Evolutionary conservation across 1,140 invertebrate genomes (phyloP), one percentile per base, ranked within the genome.

Genomic region (Drosophila chauvacae): DNA sequence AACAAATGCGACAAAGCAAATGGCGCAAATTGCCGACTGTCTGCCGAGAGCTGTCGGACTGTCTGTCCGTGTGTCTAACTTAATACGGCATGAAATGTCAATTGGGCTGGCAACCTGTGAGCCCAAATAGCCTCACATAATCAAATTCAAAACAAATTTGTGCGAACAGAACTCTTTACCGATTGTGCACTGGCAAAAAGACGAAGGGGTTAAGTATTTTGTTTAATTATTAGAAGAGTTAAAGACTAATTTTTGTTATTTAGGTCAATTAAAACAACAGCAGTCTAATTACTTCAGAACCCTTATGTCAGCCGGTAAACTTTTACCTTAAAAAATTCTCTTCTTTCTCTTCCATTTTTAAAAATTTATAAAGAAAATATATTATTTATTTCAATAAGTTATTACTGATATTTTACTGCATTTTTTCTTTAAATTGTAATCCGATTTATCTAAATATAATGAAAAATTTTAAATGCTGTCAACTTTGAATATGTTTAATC

Each of bases 91-190:
- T 88, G 81, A 88, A 88, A 88, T 88, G 84, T 88, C 85, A 88
- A 88, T 88, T 88, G 84, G 84, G 75, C 69, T 66, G 64, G 71
- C 81, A 83, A 83, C 81, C 81, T 82, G 76, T 72, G 71, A 66
- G 69, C 66, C 64, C 64, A 69, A 73, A 80, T 69, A 70, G 56
- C 72, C 77, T 71, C 65, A 81, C 45, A 77, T 81, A 90, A 88
- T 88, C 81, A 90, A 88, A 88, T 84, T 90, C 84, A 84, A 88
- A 90, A 88, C 84, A 88, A 88, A 88, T 88, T 88, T 87, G 83
- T 83, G 83, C 83, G 51, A 74, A 44, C 72, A 55, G 63, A 60
- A 68, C 42, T 60, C 45, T 70, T 70, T 70, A 66, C 13, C n/a
- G 28, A 33, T 11, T 26, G 26, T 30, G 42, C 57, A 23, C 41